Conservation (phyloP, 2,888 invertebrate species). For the Thecophora atra region DNA sequence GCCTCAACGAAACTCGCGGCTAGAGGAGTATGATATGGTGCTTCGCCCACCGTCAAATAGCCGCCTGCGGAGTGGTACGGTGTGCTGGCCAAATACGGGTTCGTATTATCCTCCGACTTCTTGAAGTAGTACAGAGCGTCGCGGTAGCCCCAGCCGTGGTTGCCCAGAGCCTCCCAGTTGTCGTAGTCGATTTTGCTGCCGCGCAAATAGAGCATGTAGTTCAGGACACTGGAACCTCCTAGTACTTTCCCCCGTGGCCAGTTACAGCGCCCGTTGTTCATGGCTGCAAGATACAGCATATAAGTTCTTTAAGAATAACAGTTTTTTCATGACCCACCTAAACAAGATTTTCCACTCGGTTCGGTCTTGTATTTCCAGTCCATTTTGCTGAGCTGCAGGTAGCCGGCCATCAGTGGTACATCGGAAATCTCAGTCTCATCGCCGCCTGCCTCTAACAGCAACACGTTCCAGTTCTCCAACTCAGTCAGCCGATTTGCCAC, state of each 20-base stretch:
- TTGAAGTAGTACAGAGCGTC: slow-evolving; percentile 86
- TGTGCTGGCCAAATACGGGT: slow-evolving; percentile 82
- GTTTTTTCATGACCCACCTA: slow-evolving; percentile 71
- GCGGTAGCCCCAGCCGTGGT: slow-evolving; percentile 87
- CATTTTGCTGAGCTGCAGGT: slow-evolving; percentile 83
- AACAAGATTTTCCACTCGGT: slow-evolving; percentile 81
- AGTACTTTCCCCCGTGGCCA: slow-evolving; percentile 93
- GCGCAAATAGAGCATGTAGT: slow-evolving; percentile 90
- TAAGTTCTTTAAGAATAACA: neutral
- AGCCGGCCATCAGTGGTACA: slow-evolving; percentile 87
- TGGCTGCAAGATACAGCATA: slow-evolving; percentile 69
- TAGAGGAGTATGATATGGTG: slow-evolving; percentile 86
- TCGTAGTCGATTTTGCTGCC: slow-evolving; percentile 93
- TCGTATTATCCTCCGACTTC: slow-evolving; percentile 90
- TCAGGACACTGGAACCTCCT: slow-evolving; percentile 88
- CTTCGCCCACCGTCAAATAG: slow-evolving; percentile 84
- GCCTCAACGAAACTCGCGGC: slow-evolving; percentile 84
- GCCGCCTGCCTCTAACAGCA: slow-evolving; percentile 86
- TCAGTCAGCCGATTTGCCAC: slow-evolving; percentile 85
- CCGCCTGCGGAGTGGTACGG: slow-evolving; percentile 84
- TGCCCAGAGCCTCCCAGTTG: slow-evolving; percentile 86
- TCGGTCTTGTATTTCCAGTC: slow-evolving; percentile 96
- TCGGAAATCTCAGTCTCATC: slow-evolving; percentile 92
- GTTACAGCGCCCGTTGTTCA: slow-evolving; percentile 85
- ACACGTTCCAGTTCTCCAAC: slow-evolving; percentile 80